Conservation (phyloP, 92 coral and sea anemone species). For the Muricea muricata region DNA sequence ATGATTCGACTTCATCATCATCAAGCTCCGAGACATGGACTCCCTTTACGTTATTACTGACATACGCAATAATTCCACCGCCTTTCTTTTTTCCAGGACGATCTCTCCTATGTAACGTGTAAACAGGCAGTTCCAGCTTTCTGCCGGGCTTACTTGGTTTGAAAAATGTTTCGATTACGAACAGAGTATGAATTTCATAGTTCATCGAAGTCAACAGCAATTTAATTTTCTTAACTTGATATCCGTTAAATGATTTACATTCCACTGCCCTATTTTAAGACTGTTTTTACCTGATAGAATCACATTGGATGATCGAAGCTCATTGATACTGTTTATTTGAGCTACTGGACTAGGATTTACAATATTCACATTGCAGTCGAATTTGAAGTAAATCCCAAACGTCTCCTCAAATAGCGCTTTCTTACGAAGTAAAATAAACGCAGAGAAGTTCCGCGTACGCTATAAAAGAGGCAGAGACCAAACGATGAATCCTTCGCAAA, state of each 20-base stretch:
- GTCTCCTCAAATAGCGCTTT: background rate
- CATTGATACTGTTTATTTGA: background rate
- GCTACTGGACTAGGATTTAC: constrained; percentile 16
- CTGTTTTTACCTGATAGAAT: background rate
- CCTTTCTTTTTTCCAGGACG: background rate
- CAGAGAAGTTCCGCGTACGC: no score
- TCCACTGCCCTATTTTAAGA: background rate
- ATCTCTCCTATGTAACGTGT: background rate
- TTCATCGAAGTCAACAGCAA: background rate
- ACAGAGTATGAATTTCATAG: background rate
- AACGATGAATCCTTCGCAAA: no score
- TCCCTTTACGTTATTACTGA: background rate
- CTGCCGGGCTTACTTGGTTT: background rate
- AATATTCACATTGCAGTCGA: constrained; percentile 28
- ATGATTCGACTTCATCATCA: background rate
- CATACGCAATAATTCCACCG: background rate
- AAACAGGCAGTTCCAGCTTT: background rate
- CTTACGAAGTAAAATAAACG: no score
- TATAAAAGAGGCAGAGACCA: no score
- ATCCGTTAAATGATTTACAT: background rate
- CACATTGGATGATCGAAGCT: background rate
- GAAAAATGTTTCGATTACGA: background rate
- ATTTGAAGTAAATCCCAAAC: constrained; percentile 11
- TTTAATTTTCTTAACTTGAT: no score
- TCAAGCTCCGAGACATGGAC: background rate